phyloP scores from a whole-genome alignment of 2,888 invertebrate species.

The Cheilosia scutellata region DNA sequence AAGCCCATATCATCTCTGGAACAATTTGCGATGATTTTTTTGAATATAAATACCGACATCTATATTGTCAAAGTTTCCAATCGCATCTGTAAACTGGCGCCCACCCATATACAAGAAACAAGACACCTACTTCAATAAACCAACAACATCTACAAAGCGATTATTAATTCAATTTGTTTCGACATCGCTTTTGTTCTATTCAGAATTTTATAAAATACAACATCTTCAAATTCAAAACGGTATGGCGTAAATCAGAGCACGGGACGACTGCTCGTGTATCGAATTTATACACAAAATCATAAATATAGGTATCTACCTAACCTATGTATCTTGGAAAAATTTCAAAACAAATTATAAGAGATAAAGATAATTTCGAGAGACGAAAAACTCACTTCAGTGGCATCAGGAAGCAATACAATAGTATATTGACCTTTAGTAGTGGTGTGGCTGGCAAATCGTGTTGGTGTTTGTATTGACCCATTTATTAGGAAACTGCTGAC shows the following conservation, averaged over 20 bases:
- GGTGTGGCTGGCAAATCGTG: constrained; percentile 4
- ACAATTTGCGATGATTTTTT: too few relatives aligned
- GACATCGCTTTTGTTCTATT: constrained; percentile 3
- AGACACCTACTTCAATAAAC: constrained; percentile 3
- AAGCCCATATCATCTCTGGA: too few relatives aligned
- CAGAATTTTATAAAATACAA: background rate
- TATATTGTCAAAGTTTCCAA: too few relatives aligned
- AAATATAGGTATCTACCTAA: constrained; percentile 1
- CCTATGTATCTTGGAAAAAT: constrained; percentile 33
- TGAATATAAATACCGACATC: too few relatives aligned
- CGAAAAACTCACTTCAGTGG: background rate
- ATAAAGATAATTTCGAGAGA: constrained; percentile 11
- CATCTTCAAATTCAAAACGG: constrained; percentile 6
- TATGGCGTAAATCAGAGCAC: constrained; percentile 53
- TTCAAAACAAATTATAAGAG: constrained; percentile 47
- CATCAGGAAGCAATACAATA: constrained; percentile 45
- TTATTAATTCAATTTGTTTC: constrained; percentile 40
- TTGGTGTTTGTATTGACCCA: constrained; percentile 55
- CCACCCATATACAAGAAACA: too few relatives aligned
- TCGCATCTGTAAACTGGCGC: too few relatives aligned
- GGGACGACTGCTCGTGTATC: constrained; percentile 43
- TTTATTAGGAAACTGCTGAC: constrained; percentile 24
- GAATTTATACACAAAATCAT: constrained; percentile 39
- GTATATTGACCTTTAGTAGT: constrained; percentile 50
- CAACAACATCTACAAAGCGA: constrained; percentile 10